Base-by-base conservation (phyloP, 2,888 invertebrate species). In the Caenorhabditis sp. region DNA sequence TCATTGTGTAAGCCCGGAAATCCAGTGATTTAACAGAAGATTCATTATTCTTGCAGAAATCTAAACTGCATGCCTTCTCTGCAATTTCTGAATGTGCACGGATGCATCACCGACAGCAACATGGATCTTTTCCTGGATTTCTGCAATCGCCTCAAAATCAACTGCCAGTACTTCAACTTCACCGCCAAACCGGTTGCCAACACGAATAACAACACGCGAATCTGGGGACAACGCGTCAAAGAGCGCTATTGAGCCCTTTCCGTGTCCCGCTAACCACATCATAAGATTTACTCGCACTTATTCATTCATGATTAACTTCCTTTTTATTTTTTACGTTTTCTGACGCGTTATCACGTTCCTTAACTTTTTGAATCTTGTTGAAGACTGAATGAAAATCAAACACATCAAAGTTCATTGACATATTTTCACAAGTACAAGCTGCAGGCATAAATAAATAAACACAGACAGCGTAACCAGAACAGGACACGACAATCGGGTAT, bases 151-250 rank as follows among this genome's bases (percentile, higher is more conserved):
- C 30, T 62, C 1, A n/a, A 32, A 22, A 22, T 46, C 62, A 62
- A 71, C 55, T 22, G 4, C 1, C 62, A 71, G 7, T 15, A 32
- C 3, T 74, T 74, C 61, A 74, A 68, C 35, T 61, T 17, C 56
- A 74, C 53, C 26, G 74, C 74, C 11, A 74, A 74, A 55, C 74
- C 74, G 0, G 32, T 15, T 11, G n/a, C 37, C 3, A 27, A 45
- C 22, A 41, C 15, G 15, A 11, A 24, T 4, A 15, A 8, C 6
- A 30, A 15, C 17, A 9, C 20, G 0, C 11, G 9, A 8, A 62
- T 74, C 20, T 74, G 65, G 61, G 74, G 74, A 39, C 17, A 55
- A 9, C 30, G 13, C n/a, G 26, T 68, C 24, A 24, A 37, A 5
- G 68, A 58, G 17, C n/a, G 11, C 13, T 15, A 27, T 26, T 63